Evolutionary conservation across 1,140 invertebrate genomes (phyloP).

Genomic region (Gonioctena quinquepunctata): DNA sequence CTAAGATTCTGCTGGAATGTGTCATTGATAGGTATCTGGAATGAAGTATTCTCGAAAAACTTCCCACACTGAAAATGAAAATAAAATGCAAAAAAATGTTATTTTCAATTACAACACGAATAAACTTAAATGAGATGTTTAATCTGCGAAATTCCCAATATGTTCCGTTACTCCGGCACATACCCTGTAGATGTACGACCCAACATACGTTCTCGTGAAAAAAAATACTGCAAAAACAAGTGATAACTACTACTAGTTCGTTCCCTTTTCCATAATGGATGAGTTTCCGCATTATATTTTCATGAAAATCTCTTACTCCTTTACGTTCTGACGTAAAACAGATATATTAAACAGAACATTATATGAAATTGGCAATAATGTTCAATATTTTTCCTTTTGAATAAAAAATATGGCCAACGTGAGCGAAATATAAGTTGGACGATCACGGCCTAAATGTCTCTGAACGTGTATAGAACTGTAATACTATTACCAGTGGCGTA

Average conservation of each 20-base stretch:
- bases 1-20: too few relatives aligned
- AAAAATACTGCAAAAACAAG: not conserved
- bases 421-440: not conserved
- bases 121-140: too few relatives aligned
- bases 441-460: not conserved
- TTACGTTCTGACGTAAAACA: not conserved
- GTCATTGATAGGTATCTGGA: too few relatives aligned
- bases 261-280: not conserved
- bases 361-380: not conserved
- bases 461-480: not conserved
- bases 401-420: not conserved
- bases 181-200: not conserved
- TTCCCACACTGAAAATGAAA: too few relatives aligned
- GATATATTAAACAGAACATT: not conserved
- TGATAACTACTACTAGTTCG: not conserved
- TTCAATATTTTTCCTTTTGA: not conserved
- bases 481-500: not conserved
- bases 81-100: too few relatives aligned
- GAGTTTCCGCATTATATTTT: not conserved
- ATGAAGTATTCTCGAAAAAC: too few relatives aligned
- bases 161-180: too few relatives aligned
- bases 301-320: not conserved
- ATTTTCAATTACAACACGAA: too few relatives aligned
- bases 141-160: too few relatives aligned
- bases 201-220: not conserved